Evolutionary conservation across 1,140 invertebrate genomes (phyloP).

Genomic region (Tachypleus tridentatus): DNA sequence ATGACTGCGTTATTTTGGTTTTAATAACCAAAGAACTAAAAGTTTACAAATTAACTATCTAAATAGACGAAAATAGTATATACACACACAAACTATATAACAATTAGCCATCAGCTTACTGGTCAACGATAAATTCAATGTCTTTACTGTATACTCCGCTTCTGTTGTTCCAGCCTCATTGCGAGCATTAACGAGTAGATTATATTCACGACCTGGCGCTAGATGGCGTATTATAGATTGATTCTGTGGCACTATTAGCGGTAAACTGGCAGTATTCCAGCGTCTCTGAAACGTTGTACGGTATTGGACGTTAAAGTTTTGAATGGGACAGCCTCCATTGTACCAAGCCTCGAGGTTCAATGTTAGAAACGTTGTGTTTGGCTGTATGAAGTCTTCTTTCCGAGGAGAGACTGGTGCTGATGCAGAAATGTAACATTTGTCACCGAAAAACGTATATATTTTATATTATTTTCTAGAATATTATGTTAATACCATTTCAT

Average conservation of each 20-base stretch:
- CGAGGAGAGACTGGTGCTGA: slow-evolving; percentile 50
- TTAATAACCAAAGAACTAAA: too few species aligned
- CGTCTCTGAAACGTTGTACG: slow-evolving; percentile 38
- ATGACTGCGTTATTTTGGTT: too few species aligned
- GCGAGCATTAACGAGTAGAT: slow-evolving; percentile 69
- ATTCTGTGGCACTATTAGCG: too few species aligned
- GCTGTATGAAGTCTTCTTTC: slow-evolving; percentile 45
- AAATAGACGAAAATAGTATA: too few species aligned
- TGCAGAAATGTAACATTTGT: not conserved
- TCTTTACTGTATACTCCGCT: slow-evolving; percentile 67
- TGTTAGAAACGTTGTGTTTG: slow-evolving; percentile 53
- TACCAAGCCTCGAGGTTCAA: slow-evolving; percentile 60
- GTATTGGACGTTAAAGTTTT: slow-evolving; percentile 61
- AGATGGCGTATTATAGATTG: slow-evolving; percentile 4
- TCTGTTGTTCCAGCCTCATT: slow-evolving; percentile 82
- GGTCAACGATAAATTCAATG: slow-evolving; percentile 29
- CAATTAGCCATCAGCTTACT: too few species aligned
- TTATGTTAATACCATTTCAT: not conserved
- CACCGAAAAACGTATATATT: not conserved
- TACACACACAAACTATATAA: too few species aligned
- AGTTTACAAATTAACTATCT: too few species aligned
- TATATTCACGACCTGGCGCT: slow-evolving; percentile 41
- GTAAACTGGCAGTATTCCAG: too few species aligned
- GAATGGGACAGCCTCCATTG: slow-evolving; percentile 61
- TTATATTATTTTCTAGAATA: not conserved